phyloP scores from a whole-genome alignment of 92 coral and sea anemone genomes.

The Virgularia gustaviana region DNA sequence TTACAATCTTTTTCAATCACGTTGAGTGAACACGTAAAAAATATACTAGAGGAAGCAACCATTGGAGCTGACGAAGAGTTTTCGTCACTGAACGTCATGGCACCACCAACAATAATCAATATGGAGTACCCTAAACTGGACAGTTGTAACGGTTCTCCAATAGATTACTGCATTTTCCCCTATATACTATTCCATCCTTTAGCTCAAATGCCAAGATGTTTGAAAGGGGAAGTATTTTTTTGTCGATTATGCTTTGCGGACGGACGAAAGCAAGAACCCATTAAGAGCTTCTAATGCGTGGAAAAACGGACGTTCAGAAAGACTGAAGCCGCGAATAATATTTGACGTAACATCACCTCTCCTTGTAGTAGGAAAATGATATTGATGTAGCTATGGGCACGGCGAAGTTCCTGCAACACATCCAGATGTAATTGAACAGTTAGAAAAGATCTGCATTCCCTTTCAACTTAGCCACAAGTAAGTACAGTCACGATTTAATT shows the following conservation, averaged over 20 bases:
- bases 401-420: constrained; percentile 20
- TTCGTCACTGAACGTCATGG: not conserved
- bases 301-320: constrained; percentile 34
- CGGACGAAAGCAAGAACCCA: not conserved
- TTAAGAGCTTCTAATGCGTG: constrained; percentile 21
- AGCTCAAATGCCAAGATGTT: not conserved
- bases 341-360: constrained; percentile 9
- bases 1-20: not conserved
- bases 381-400: constrained; percentile 12
- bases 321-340: constrained; percentile 14
- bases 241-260: not conserved
- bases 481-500: no score
- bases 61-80: not conserved
- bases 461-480: constrained; percentile 1
- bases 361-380: constrained; percentile 9
- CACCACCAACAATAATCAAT: not conserved
- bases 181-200: not conserved
- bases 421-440: constrained; percentile 34
- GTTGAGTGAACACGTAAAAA: not conserved
- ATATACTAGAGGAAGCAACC: not conserved
- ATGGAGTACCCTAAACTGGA: constrained; percentile 1
- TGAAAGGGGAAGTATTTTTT: not conserved
- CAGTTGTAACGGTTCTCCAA: not conserved
- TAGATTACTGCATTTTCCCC: not conserved
- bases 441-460: constrained; percentile 8